Conservation (phyloP, 2,113 vertebrate species). For the Epinephelus cyanopodus region DNA sequence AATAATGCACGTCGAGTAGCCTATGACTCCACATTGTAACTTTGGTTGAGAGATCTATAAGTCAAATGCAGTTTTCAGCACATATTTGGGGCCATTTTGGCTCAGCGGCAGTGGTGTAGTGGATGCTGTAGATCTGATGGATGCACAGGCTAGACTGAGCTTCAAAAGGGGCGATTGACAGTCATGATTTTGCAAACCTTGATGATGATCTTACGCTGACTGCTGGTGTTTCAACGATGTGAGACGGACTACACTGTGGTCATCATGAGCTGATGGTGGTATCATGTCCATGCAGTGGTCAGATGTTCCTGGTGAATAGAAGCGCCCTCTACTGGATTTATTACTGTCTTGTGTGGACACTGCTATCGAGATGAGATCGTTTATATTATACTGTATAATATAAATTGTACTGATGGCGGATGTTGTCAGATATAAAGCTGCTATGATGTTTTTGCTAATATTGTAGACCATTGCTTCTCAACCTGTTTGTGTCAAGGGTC, state of each 20-base stretch:
- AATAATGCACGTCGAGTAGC: no score
- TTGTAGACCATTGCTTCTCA: not conserved
- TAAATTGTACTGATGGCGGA: no score
- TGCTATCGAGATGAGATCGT: no score
- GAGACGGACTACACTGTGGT: not conserved
- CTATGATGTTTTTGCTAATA: not conserved
- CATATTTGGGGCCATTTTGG: no score
- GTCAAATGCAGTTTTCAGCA: no score
- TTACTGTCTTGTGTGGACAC: not conserved
- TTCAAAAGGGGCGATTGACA: not conserved
- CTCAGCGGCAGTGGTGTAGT: no score
- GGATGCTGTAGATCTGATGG: no score
- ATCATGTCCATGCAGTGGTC: not conserved
- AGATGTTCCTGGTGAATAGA: not conserved
- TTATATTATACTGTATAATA: no score
- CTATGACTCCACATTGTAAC: no score
- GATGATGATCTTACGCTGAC: not conserved
- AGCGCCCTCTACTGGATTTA: constrained; percentile 12
- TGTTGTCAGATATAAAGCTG: not conserved
- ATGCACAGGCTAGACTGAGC: not conserved
- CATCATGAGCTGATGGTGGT: not conserved
- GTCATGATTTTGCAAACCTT: not conserved
- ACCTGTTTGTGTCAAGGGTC: no score
- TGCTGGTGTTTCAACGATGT: not conserved
- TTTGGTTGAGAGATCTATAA: no score